These are phyloP conservation scores for Penaeus chinensis DNA, from an alignment of 1,140 invertebrate genomes.

Conservation along the genomic window DNA sequence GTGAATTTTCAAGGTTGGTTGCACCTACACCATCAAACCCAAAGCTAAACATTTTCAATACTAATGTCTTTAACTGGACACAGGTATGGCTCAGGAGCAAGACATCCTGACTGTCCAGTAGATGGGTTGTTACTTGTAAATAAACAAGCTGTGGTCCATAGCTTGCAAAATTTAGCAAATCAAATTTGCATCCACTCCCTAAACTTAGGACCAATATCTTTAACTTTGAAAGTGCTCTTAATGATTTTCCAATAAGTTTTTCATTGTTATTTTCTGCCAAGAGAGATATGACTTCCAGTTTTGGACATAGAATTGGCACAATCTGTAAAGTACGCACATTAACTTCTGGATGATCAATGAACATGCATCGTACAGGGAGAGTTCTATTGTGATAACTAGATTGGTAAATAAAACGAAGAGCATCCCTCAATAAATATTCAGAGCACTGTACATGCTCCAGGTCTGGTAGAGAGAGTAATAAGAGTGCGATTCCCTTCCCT, in stretches of 20 bases:
- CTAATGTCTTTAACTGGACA: slow-evolving; percentile 32
- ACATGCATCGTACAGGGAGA: slow-evolving; percentile 25
- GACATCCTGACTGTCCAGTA: slow-evolving; percentile 34
- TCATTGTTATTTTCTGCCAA: slow-evolving; percentile 18
- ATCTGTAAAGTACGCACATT: slow-evolving; percentile 33
- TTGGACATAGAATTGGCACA: slow-evolving; percentile 41
- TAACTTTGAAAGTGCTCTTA: background rate
- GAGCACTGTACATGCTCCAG: slow-evolving; percentile 45
- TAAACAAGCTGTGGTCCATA: slow-evolving; percentile 43
- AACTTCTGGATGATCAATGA: slow-evolving; percentile 40
- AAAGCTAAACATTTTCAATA: slow-evolving; percentile 48
- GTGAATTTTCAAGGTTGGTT: background rate
- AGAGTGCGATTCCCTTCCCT: slow-evolving; percentile 35
- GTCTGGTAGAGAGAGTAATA: slow-evolving; percentile 26
- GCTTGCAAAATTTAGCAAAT: slow-evolving; percentile 12
- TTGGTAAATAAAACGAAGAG: slow-evolving; percentile 45
- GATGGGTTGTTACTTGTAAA: slow-evolving; percentile 26
- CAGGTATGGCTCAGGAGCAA: slow-evolving; percentile 28
- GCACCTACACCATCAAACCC: slow-evolving; percentile 37
- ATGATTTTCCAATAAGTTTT: slow-evolving; percentile 19
- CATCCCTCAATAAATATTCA: slow-evolving; percentile 42
- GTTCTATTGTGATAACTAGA: slow-evolving; percentile 20
- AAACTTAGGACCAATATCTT: slow-evolving; percentile 31
- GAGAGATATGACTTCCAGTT: slow-evolving; percentile 31
- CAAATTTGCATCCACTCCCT: slow-evolving; percentile 34